These are phyloP conservation scores for Montipora capricornis DNA, from an alignment of 64 coral and sea anemone species.

Conservation along the genomic window DNA sequence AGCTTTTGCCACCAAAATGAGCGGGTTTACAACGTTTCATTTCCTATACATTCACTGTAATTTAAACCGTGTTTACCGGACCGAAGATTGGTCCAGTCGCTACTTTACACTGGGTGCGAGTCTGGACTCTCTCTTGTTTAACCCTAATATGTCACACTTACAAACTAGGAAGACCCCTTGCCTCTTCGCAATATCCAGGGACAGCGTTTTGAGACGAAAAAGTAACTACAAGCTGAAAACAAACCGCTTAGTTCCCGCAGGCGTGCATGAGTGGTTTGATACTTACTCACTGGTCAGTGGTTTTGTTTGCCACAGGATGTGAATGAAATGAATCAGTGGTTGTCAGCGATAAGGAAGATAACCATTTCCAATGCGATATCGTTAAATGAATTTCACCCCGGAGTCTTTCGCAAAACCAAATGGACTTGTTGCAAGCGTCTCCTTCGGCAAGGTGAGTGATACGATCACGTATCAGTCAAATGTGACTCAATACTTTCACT, in stretches of 20 bases:
- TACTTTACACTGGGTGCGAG: too few relatives aligned
- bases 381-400: slow-evolving; percentile 75
- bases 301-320: slow-evolving; percentile 72
- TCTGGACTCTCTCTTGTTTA: too few relatives aligned
- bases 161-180: not conserved
- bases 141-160: not conserved
- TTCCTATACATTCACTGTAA: too few relatives aligned
- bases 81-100: too few relatives aligned
- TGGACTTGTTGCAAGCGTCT: slow-evolving; percentile 92
- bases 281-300: too few relatives aligned
- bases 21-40: too few relatives aligned
- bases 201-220: too few relatives aligned
- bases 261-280: not conserved
- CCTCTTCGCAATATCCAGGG: not conserved
- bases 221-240: too few relatives aligned
- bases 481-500: not conserved
- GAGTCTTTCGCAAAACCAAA: slow-evolving; percentile 80
- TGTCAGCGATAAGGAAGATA: slow-evolving; percentile 95
- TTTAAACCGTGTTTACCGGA: too few relatives aligned
- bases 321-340: slow-evolving; percentile 99
- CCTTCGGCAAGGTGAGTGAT: slow-evolving; percentile 48
- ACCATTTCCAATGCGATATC: slow-evolving; percentile 74
- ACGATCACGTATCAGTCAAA: not conserved
- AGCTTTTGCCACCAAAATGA: too few relatives aligned
- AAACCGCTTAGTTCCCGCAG: not conserved